A percentile compares a stretch with the other conserved stretches of the same genome.
phyloP scores from a whole-genome alignment of 1,140 invertebrate species.

The fruit fly (Drosophila melanogaster) region Release_6_plus_ISO1_MT NC_004354.4:21331501-21332000 shows the following conservation, averaged over 20 bases:
- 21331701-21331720: slow-evolving; percentile 50
- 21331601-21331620: slow-evolving; percentile 22
- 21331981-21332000: slow-evolving; percentile 82
- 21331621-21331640: slow-evolving; percentile 7
- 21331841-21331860: slow-evolving; percentile 34
- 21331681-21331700: slow-evolving; percentile 68
- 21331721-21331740: slow-evolving; percentile 33
- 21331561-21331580: slow-evolving; percentile 38
- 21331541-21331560: slow-evolving; percentile 55
- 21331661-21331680: slow-evolving; percentile 40
- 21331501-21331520: slow-evolving; percentile 23
- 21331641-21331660: not conserved
- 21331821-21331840: slow-evolving; percentile 34
- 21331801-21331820: slow-evolving; percentile 1
- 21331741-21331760: slow-evolving; percentile 46
- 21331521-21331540: slow-evolving; percentile 49
- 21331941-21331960: slow-evolving; percentile 9
- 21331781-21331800: slow-evolving; percentile 12
- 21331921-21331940: not conserved
- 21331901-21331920: not conserved
- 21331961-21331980: slow-evolving; percentile 84
- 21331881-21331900: slow-evolving; percentile 9
- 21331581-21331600: slow-evolving; percentile 29
- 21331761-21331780: slow-evolving; percentile 45
- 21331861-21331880: slow-evolving; percentile 22